phyloP scores from a whole-genome alignment of 2,797 vertebrate species.

The Hippopotamyrus pictus region DNA sequence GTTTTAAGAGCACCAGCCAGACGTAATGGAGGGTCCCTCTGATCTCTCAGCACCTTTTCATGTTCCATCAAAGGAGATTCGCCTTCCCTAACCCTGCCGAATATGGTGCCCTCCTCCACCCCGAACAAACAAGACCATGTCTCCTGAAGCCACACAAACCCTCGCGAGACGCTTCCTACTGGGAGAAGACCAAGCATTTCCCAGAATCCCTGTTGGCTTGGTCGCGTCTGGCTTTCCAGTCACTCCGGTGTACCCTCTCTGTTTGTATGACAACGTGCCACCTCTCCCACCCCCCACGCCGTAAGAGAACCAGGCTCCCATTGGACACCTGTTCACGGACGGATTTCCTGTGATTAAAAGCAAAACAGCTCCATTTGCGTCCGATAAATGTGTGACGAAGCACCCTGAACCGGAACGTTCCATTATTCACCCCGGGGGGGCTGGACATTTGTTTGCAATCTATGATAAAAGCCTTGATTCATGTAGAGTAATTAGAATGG shows the following conservation, averaged over 20 bases:
- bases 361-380: neutral
- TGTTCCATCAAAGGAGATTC: constrained; percentile 18
- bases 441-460: constrained; percentile 10
- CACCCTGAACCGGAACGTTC: constrained; percentile 7
- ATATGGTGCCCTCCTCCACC: neutral
- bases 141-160: neutral
- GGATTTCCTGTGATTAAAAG: neutral
- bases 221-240: neutral
- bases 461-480: neutral
- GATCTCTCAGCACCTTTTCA: constrained; percentile 20
- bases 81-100: neutral
- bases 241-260: neutral
- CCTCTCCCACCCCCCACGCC: too few species aligned
- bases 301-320: neutral
- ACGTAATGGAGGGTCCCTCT: neutral
- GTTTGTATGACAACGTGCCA: neutral
- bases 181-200: neutral
- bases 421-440: neutral
- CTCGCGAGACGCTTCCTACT: neutral
- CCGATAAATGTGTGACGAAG: neutral
- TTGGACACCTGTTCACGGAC: neutral
- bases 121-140: neutral
- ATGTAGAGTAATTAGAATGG: neutral
- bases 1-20: neutral
- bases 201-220: neutral